Evolutionary conservation across 2,797 vertebrate species (phyloP).

Genomic region (Tokudaia muenninki): DNA sequence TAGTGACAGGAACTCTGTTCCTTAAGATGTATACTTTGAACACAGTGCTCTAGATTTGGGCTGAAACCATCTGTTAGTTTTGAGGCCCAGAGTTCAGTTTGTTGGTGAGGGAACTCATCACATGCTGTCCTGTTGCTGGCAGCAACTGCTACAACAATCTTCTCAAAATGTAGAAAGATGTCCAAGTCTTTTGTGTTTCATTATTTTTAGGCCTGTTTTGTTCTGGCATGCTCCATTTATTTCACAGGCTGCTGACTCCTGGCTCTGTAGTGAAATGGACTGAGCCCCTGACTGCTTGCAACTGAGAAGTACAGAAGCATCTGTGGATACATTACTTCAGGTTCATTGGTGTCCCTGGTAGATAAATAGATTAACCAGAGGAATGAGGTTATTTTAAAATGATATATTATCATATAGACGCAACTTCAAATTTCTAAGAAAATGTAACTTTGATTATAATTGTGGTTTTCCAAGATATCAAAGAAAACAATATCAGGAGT

Average conservation of each 20-base stretch:
- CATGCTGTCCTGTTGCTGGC: slow-evolving; percentile 60
- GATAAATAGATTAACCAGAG: not conserved
- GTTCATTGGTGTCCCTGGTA: not conserved
- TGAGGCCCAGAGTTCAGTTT: slow-evolving; percentile 36
- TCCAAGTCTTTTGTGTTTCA: slow-evolving; percentile 35
- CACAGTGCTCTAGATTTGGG: not conserved
- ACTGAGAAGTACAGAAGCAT: not conserved
- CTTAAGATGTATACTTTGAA: slow-evolving; percentile 2
- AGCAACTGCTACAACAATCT: slow-evolving; percentile 55
- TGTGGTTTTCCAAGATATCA: not conserved
- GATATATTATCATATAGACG: not conserved
- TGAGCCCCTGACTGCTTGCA: not conserved
- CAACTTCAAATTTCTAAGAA: slow-evolving; percentile 23
- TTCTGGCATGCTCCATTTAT: not conserved
- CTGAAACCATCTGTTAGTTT: slow-evolving; percentile 67
- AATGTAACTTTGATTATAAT: not conserved
- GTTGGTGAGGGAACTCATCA: slow-evolving; percentile 56
- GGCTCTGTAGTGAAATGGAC: not conserved
- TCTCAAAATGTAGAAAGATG: slow-evolving; percentile 55
- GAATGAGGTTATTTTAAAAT: not conserved
- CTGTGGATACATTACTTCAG: not conserved
- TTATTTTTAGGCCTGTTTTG: not conserved
- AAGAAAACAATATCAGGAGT: not conserved
- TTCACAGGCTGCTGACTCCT: not conserved
- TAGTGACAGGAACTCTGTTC: not conserved